Evolutionary conservation across 2,113 vertebrate genomes (phyloP).

Genomic region (Nymphicus hollandicus): DNA sequence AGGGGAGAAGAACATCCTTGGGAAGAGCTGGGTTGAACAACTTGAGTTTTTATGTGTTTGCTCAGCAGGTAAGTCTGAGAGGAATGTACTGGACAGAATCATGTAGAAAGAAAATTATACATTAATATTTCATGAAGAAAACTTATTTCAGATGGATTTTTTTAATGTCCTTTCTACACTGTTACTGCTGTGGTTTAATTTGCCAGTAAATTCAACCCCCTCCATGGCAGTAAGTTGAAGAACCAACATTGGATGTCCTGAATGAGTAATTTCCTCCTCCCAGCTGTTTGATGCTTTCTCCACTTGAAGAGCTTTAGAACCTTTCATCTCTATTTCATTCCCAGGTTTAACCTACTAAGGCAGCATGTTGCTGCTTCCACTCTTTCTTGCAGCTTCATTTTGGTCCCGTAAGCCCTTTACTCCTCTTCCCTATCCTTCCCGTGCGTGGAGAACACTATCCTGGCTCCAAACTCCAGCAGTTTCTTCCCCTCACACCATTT

Average conservation of each 20-base stretch:
- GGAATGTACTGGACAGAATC: background rate
- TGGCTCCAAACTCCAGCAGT: background rate
- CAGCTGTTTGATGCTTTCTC: background rate
- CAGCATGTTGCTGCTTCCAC: background rate
- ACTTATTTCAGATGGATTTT: background rate
- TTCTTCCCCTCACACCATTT: background rate
- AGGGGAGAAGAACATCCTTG: background rate
- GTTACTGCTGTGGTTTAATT: background rate
- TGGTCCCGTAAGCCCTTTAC: background rate
- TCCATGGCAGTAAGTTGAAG: fast-evolving
- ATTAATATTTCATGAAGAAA: background rate
- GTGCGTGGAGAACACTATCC: fast-evolving
- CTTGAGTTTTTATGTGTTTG: background rate
- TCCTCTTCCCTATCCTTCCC: background rate
- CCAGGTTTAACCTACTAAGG: background rate
- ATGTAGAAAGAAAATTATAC: background rate
- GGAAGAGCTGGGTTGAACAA: background rate
- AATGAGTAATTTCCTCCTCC: background rate
- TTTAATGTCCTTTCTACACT: background rate
- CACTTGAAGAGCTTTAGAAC: background rate
- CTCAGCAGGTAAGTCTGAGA: background rate
- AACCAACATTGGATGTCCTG: background rate
- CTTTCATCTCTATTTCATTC: background rate
- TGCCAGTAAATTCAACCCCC: background rate
- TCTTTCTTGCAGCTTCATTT: background rate